A percentile compares a stretch with the other conserved stretches of the same genome.
These are phyloP conservation scores for Drosophila bipectinata DNA, from an alignment of 1,140 invertebrate species.

Conservation along the genomic window DNA sequence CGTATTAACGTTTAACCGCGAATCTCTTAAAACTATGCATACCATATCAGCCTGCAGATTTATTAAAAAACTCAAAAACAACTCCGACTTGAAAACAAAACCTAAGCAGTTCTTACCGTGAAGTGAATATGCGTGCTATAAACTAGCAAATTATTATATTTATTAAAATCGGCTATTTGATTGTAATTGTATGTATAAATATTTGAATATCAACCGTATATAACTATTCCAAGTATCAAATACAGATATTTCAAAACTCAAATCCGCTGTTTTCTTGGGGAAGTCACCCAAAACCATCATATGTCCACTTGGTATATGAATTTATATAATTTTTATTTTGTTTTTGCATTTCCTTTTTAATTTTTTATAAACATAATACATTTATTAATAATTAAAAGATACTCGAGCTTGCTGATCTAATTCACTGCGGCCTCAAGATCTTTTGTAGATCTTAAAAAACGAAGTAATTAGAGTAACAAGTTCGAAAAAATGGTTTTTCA, in stretches of 20 bases:
- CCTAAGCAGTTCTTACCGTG: slow-evolving; percentile 29
- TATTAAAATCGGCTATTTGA: slow-evolving; percentile 65
- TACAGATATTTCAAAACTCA: slow-evolving; percentile 69
- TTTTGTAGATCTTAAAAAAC: slow-evolving; percentile 2
- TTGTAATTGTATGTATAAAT: slow-evolving; percentile 79
- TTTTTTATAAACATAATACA: slow-evolving; percentile 83
- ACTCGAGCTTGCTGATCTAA: slow-evolving; percentile 47
- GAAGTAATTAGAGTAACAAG: slow-evolving; percentile 20
- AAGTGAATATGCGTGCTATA: slow-evolving; percentile 46
- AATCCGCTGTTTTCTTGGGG: not conserved
- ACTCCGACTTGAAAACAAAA: slow-evolving; percentile 18
- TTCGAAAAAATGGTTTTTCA: slow-evolving; percentile 60
- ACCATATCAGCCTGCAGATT: slow-evolving; percentile 47
- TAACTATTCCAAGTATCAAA: slow-evolving; percentile 80
- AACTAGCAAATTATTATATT: slow-evolving; percentile 46
- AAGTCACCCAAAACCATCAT: not conserved
- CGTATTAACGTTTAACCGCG: slow-evolving; percentile 27
- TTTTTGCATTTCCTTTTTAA: slow-evolving; percentile 78
- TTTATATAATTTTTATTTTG: slow-evolving; percentile 82
- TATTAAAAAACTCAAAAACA: slow-evolving; percentile 9
- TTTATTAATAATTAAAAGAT: slow-evolving; percentile 82
- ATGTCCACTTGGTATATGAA: slow-evolving; percentile 24
- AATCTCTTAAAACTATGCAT: slow-evolving; percentile 45
- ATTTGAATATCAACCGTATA: slow-evolving; percentile 71
- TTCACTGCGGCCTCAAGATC: slow-evolving; percentile 17